phyloP scores from a whole-genome alignment of 2,113 vertebrate genomes.

The Tenrec ecaudatus region DNA sequence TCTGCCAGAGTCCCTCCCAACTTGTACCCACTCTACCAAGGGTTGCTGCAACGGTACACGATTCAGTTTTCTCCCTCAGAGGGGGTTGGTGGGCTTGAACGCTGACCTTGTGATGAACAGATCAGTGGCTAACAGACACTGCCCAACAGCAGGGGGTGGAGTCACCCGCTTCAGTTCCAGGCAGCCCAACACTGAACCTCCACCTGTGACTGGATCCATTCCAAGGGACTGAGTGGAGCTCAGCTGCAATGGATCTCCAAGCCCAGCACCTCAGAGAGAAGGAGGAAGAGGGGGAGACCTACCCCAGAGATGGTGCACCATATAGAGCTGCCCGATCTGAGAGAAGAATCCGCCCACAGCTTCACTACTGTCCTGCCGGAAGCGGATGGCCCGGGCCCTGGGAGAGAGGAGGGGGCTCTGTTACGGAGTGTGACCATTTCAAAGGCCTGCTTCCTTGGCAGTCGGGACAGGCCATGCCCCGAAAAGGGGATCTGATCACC shows the following conservation, averaged over 20 bases:
- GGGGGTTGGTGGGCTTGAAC: too few relatives aligned
- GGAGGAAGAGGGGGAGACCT: conserved; percentile 31
- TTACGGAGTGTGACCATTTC: background rate
- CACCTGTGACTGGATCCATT: background rate
- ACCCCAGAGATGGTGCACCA: conserved; percentile 99
- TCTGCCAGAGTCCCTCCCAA: too few relatives aligned
- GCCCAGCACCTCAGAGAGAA: background rate
- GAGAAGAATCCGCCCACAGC: conserved; percentile 99
- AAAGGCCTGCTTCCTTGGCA: background rate
- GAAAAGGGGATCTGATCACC: background rate
- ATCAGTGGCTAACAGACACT: too few relatives aligned
- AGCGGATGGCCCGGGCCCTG: conserved; percentile 97
- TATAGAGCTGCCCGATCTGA: conserved; percentile 97
- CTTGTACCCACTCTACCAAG: too few relatives aligned
- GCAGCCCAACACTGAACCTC: background rate
- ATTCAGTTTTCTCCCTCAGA: too few relatives aligned
- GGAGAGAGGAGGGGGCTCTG: background rate
- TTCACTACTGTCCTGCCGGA: conserved; percentile 94
- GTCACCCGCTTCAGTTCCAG: background rate
- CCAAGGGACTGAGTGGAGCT: background rate
- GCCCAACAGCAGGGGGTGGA: too few relatives aligned
- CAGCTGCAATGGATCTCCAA: background rate
- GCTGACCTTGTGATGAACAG: too few relatives aligned
- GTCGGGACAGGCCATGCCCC: background rate
- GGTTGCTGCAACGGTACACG: too few relatives aligned